phyloP scores from a whole-genome alignment of 2,888 invertebrate species.

The Ophioninae sp. region DNA sequence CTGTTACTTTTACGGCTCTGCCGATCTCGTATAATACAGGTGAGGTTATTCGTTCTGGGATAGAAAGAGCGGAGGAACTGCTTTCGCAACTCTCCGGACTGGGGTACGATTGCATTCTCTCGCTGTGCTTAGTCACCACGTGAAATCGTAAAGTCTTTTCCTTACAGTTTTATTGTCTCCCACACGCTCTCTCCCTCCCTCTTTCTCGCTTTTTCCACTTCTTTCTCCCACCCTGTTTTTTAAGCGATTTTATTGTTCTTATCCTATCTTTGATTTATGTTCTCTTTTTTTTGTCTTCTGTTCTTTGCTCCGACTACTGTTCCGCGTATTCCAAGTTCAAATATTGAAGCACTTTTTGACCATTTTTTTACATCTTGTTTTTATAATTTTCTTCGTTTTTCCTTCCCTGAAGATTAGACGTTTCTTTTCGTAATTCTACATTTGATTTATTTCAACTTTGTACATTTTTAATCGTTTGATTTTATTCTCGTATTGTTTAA shows the following conservation, averaged over 20 bases:
- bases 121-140: slow-evolving; percentile 50
- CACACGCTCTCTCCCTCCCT: not conserved
- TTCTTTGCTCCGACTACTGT: too few relatives aligned
- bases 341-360: too few relatives aligned
- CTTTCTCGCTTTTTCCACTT: slow-evolving; percentile 29
- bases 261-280: not conserved
- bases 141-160: slow-evolving; percentile 61
- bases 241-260: not conserved
- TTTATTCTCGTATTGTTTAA: too few relatives aligned
- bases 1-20: slow-evolving; percentile 57
- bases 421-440: too few relatives aligned
- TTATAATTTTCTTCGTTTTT: too few relatives aligned
- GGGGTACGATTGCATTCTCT: slow-evolving; percentile 53
- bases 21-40: slow-evolving; percentile 58
- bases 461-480: too few relatives aligned
- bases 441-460: too few relatives aligned
- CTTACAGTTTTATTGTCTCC: slow-evolving; percentile 32
- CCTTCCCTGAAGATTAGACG: too few relatives aligned
- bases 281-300: not conserved
- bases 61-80: slow-evolving; percentile 9
- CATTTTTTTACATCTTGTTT: too few relatives aligned
- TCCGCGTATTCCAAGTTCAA: too few relatives aligned
- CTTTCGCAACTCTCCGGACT: slow-evolving; percentile 4
- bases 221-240: not conserved
- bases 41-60: slow-evolving; percentile 34